A percentile compares a stretch with the other conserved stretches of the same genome.
Evolutionary conservation across 2,797 vertebrate genomes (phyloP).

Genomic region (Lophius americanus): DNA sequence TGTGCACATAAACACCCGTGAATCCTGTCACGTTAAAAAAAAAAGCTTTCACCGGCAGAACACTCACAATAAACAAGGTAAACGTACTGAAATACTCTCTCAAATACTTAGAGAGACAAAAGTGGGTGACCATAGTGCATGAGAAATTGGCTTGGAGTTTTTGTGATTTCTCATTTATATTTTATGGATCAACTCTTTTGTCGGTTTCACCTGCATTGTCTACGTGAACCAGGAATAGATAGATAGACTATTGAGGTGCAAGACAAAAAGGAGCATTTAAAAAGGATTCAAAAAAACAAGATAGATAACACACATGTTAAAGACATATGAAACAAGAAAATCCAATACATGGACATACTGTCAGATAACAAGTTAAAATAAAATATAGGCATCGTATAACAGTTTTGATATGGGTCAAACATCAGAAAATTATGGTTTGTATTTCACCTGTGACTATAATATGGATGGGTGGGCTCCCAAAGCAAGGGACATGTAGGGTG

Average conservation of each 20-base stretch:
- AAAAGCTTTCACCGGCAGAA: slow-evolving; percentile 15
- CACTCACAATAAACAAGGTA: slow-evolving; percentile 24
- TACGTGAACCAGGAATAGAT: slow-evolving; percentile 67
- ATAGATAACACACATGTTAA: no score
- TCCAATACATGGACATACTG: slow-evolving; percentile 71
- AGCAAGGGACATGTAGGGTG: slow-evolving; percentile 31
- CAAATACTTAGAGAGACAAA: slow-evolving; percentile 25
- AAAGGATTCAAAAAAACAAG: no score
- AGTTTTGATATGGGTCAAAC: slow-evolving; percentile 63
- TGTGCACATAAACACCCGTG: slow-evolving; percentile 30
- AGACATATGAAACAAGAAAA: no score
- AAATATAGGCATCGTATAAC: slow-evolving; percentile 63
- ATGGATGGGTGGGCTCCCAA: slow-evolving; percentile 27
- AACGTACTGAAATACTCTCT: slow-evolving; percentile 33
- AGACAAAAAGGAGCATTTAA: no score
- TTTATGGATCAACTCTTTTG: slow-evolving; percentile 35
- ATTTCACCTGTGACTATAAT: slow-evolving; percentile 42
- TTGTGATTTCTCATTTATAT: slow-evolving; percentile 35
- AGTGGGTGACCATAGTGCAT: slow-evolving; percentile 33
- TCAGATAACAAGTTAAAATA: slow-evolving; percentile 74
- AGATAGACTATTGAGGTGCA: no score
- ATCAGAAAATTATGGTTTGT: slow-evolving; percentile 62
- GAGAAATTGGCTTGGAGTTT: slow-evolving; percentile 28
- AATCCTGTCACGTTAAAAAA: slow-evolving; percentile 20
- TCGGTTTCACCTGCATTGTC: slow-evolving; percentile 34